phyloP scores from a whole-genome alignment of 1,140 invertebrate genomes.

The Polypedilum pembai region DNA sequence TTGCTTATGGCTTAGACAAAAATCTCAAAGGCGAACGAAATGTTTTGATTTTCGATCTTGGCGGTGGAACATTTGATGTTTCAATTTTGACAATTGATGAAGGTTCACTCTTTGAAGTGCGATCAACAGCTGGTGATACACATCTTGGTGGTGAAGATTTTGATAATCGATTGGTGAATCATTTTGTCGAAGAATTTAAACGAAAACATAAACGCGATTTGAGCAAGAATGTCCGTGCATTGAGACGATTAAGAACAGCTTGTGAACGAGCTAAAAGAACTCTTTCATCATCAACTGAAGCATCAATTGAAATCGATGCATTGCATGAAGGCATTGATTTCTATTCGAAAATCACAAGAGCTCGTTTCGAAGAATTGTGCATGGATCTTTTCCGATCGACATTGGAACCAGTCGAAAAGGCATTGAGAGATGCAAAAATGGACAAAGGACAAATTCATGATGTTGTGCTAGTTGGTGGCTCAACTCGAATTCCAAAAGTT shows the following conservation, averaged over 20 bases:
- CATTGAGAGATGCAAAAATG: conserved; percentile 64
- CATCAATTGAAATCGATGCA: conserved; percentile 51
- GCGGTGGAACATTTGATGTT: conserved; percentile 56
- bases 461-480: conserved; percentile 72
- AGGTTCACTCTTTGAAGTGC: conserved; percentile 61
- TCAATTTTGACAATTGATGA: conserved; percentile 66
- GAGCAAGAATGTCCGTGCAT: conserved; percentile 43
- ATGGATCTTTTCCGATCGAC: conserved; percentile 52
- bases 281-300: conserved; percentile 52
- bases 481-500: conserved; percentile 62
- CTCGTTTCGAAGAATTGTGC: conserved; percentile 57
- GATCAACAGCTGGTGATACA: conserved; percentile 52
- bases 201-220: conserved; percentile 49
- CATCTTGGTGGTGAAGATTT: conserved; percentile 74
- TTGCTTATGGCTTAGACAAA: conserved; percentile 68
- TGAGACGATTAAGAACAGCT: conserved; percentile 57
- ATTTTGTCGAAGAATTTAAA: conserved; percentile 54
- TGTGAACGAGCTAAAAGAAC: conserved; percentile 55
- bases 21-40: conserved; percentile 62
- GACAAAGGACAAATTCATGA: conserved; percentile 65
- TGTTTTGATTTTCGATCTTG: conserved; percentile 49
- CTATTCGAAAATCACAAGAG: conserved; percentile 53
- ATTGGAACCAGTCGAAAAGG: conserved; percentile 57
- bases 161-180: conserved; percentile 71
- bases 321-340: conserved; percentile 53